Evolutionary conservation across 2,888 invertebrate species (phyloP).

Genomic region (Leucophora obtusa): DNA sequence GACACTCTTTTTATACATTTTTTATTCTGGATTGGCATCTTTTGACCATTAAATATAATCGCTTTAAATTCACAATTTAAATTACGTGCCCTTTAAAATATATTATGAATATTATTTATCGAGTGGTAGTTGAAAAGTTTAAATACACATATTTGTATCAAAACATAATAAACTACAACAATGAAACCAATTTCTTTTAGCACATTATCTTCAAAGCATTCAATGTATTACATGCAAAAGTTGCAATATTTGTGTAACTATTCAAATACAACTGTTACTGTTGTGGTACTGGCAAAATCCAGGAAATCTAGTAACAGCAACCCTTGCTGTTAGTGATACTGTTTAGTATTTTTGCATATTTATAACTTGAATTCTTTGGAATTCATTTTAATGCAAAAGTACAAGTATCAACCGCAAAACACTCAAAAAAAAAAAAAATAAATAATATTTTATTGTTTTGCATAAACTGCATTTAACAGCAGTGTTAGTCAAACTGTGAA

Average conservation of each 20-base stretch:
- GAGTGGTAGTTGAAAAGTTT: no score
- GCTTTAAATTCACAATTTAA: no score
- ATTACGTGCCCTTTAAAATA: no score
- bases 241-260: not conserved
- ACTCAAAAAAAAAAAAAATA: slow-evolving; percentile 39
- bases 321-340: not conserved
- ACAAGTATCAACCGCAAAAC: slow-evolving; percentile 51
- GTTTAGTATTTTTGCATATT: slow-evolving; percentile 37
- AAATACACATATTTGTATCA: no score
- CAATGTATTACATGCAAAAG: slow-evolving; percentile 2
- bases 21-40: no score
- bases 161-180: no score
- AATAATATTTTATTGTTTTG: slow-evolving; percentile 39
- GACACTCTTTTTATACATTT: no score
- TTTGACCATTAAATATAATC: no score
- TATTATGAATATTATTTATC: no score
- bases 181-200: not conserved
- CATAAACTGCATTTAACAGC: slow-evolving; percentile 34
- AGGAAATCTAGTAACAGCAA: not conserved
- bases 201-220: not conserved
- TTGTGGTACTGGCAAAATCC: not conserved
- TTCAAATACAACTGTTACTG: not conserved
- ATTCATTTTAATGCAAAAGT: slow-evolving; percentile 38
- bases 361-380: slow-evolving; percentile 29
- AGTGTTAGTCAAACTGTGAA: slow-evolving; percentile 44